Base-by-base conservation (phyloP, 2,888 invertebrate species). In the Drosophila villosipedis region DNA sequence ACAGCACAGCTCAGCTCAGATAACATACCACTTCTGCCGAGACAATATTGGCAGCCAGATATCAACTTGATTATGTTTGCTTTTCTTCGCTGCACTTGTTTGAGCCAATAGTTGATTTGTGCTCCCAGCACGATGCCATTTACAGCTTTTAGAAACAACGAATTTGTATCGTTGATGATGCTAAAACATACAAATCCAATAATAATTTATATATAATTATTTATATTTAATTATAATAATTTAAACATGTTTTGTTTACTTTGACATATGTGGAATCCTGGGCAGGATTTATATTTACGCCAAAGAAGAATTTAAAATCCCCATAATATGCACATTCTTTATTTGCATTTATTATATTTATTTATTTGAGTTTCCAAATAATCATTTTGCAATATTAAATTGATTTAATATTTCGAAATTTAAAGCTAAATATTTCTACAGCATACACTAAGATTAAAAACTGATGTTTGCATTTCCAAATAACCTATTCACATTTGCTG, bases 31-130 rank as follows among this genome's bases (percentile, higher is more conserved):
- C 16, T 67, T 54, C 30, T 31, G 41, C 12, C 47, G 28, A 47
- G n/a, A 14, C 35, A 31, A 22, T 30, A 47, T 53, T 59, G 69
- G 54, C 54, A 49, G 59, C 33, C 54, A 49, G 49, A 33, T 55
- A 60, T 55, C 54, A 30, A 50, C 54, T 49, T 70, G 70, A 70
- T 70, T 69, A 49, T 60, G 70, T 70, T 70, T 60, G 49, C 50
- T 25, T 25, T 35, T 33, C 22, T 22, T 12, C 28, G n/a, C 47
- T 28, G n/a, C 39, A 9, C 31, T 22, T 49, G 59, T 64, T 33
- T 6, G 12, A 52, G 52, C 37, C 53, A 35, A 14, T 53, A 31
- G 37, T 39, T n/a, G 10, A 25, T 65, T 41, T 39, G 25, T 33
- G 52, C 33, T 65, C 50, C n/a, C n/a, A 30, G 37, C 14, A 0